Evolutionary conservation across 2,113 vertebrate species (phyloP).

Genomic region (Sitta europaea): DNA sequence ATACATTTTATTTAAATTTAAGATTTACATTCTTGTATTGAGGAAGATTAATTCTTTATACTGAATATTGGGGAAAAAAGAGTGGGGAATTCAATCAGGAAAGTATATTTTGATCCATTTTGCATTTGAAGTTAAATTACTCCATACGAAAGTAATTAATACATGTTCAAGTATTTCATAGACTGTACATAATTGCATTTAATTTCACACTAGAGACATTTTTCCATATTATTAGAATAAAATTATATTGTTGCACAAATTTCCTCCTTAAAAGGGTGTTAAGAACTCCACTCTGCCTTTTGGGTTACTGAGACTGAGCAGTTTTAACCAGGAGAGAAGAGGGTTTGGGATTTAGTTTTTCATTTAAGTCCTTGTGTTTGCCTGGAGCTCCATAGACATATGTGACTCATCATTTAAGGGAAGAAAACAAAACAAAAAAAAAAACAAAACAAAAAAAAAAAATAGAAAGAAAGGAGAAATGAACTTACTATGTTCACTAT

Average conservation of each 20-base stretch:
- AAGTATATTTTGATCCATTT: not conserved
- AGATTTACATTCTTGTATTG: not conserved
- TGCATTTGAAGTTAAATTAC: not conserved
- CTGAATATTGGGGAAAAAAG: fast-evolving
- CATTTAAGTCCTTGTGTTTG: not conserved
- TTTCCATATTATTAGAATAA: conserved; percentile 25
- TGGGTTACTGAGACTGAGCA: not conserved
- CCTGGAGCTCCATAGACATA: not conserved
- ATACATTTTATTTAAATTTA: not conserved
- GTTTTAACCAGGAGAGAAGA: not conserved
- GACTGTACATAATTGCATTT: not conserved
- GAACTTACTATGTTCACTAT: not conserved
- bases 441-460: no score
- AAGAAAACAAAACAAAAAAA: not conserved
- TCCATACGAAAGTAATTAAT: not conserved
- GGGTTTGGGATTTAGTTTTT: not conserved
- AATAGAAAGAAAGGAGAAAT: not conserved
- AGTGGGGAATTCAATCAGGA: fast-evolving
- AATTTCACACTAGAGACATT: not conserved
- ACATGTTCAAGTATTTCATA: not conserved
- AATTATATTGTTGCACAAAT: not conserved
- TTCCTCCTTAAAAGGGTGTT: not conserved
- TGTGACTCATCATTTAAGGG: not conserved
- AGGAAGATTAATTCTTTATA: not conserved
- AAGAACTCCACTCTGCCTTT: not conserved